These are phyloP conservation scores for Tetragnatha montana DNA, from an alignment of 2,888 invertebrate genomes.

Conservation along the genomic window DNA sequence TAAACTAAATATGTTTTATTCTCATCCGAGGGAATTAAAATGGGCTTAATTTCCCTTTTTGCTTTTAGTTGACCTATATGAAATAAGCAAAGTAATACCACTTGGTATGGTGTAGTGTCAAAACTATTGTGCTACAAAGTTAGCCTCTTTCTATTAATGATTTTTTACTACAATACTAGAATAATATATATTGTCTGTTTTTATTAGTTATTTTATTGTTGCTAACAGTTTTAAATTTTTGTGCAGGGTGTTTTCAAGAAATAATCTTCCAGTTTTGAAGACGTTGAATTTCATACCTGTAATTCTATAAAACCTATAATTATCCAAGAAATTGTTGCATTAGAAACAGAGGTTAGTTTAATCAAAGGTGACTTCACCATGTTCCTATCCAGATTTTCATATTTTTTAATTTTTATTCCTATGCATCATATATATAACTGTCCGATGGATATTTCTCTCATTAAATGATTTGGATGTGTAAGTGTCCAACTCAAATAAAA, in stretches of 20 bases:
- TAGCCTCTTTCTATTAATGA: neutral
- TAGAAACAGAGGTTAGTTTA: slow-evolving; percentile 59
- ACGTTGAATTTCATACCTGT: neutral
- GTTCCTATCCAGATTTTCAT: slow-evolving; percentile 43
- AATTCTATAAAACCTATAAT: slow-evolving; percentile 8
- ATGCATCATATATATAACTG: slow-evolving; percentile 22
- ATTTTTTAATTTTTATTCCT: slow-evolving; percentile 37
- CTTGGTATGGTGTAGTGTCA: no score
- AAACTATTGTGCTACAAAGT: no score
- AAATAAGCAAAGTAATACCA: no score
- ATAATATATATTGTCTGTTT: neutral
- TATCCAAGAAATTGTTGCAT: slow-evolving; percentile 16
- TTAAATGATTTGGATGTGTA: slow-evolving; percentile 35
- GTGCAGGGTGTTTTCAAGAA: slow-evolving; percentile 2
- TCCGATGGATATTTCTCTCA: slow-evolving; percentile 16
- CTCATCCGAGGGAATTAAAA: no score
- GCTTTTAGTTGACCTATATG: no score
- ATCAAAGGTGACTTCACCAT: slow-evolving; percentile 38
- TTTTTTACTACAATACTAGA: neutral
- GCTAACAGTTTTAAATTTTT: neutral
- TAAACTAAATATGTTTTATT: no score
- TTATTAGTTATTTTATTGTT: neutral
- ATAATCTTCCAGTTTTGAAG: neutral
- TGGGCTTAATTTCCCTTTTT: no score
- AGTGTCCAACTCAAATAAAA: neutral